Base-by-base conservation (phyloP, 2,888 invertebrate genomes). In the Uropetala carovei region DNA sequence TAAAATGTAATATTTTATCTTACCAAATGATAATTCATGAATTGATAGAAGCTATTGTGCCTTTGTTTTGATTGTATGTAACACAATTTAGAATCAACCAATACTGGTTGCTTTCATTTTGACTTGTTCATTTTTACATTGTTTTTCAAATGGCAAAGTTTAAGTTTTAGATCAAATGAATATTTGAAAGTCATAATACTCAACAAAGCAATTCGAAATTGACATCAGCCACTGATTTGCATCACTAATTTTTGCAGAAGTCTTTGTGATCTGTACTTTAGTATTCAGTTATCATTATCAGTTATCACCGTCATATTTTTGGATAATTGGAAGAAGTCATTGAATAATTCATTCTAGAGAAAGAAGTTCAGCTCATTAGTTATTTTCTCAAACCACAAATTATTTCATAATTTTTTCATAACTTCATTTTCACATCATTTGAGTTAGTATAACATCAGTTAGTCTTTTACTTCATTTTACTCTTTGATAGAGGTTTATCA, bases 391-490 rank as follows among this genome's bases (percentile, higher is more conserved):
- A 43, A 9, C 64, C 57, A 43, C 56, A 9, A 43, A 11, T n/a
- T 89, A 18, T 68, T 57, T 4, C n/a, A 43, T 27, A 60, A 89
- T 68, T 89, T 18, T 68, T 14, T n/a, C n/a, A n/a, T 89, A 22
- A 75, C 27, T 75, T 43, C 43, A 43, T 56, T 83, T 83, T 83
- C 3, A 11, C 83, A 68, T 43, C 18, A 86, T 89, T 89, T 68
- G 30, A 13, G 43, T 43, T 5, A 43, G 64, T 30, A 64, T 8
- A 75, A 11, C 18, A 56, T 64, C 16, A 68, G 18, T 43, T 89
- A 43, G 68, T 30, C 89, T n/a, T 68, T 89, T 18, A 11, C 16
- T 16, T 89, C 27, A 64, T 89, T 43, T 68, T 60, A 43, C 14
- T 68, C 13, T 30, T 64, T 43, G 30, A n/a, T 64, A 89, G 30